Conservation (phyloP, 2,797 vertebrate species). For the Austrolebias charrua region DNA sequence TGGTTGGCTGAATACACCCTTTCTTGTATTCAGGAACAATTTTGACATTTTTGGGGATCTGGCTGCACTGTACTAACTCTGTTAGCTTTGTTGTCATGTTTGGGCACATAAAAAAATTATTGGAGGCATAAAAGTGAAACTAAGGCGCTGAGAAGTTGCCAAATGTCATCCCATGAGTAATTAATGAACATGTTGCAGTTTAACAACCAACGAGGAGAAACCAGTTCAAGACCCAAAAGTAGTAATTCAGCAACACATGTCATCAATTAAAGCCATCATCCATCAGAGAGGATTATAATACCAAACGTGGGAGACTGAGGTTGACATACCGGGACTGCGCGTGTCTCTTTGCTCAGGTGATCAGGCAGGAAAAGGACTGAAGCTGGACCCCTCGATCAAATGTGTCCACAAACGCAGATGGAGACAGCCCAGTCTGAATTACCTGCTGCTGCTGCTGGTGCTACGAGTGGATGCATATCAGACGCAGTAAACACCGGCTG, state of each 20-base stretch:
- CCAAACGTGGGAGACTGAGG: constrained; percentile 3
- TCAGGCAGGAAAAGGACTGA: constrained; percentile 1
- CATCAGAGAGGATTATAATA: constrained; percentile 45
- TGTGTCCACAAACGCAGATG: constrained; percentile 2
- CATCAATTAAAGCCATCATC: constrained; percentile 22
- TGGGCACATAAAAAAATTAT: not conserved
- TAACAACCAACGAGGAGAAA: not conserved
- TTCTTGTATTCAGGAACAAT: not conserved
- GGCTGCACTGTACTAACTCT: no score
- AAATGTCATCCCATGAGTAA: not conserved
- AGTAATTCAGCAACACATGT: constrained; percentile 19
- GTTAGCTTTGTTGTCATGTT: no score
- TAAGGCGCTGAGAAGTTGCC: not conserved
- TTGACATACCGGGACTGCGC: constrained; percentile 2
- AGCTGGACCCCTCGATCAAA: not conserved
- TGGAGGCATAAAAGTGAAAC: not conserved
- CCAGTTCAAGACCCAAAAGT: constrained; percentile 10
- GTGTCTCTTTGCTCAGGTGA: constrained; percentile 25
- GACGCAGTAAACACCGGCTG: constrained; percentile 57
- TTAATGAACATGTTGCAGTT: not conserved
- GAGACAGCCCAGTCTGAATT: constrained; percentile 3
- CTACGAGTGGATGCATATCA: constrained; percentile 34
- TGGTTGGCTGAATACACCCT: constrained; percentile 8
- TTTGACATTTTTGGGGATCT: no score
- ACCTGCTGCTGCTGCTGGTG: constrained; percentile 8